Base-by-base conservation (phyloP, 2,113 vertebrate species). In the Vombatus ursinus region DNA sequence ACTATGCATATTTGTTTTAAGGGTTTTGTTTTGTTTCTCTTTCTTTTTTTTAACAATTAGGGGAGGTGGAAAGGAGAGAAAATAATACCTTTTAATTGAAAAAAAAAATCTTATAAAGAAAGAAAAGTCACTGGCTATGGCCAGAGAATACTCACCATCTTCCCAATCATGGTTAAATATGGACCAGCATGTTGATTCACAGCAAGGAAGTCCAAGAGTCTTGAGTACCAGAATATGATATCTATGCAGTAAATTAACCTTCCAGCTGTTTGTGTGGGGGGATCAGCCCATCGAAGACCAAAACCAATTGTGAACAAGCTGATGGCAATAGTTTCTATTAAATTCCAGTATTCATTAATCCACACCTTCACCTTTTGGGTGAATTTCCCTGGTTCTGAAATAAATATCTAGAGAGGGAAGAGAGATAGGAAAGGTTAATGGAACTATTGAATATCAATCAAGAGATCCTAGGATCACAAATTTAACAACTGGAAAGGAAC, bases 341-440 rank as follows among this genome's bases (percentile, higher is more conserved):
- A 95, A 98, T 99, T 99, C 99, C 99, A 99, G 98, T 99, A 99
- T 97, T 99, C 99, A 51, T 99, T 99, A 97, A 99, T 99, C 99
- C 99, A 99, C 92, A 99, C 98, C 97, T 99, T 99, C 96, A 99
- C 98, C 97, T 99, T 99, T 96, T 99, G 99, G 89, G 93, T 98
- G 95, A 99, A 98, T 96, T 99, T 99, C 95, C 98, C 98, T 4
- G 99, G 99, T 97, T 99, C 99, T 54, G 99, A 99, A 98, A 99
- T 99, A 96, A 99, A 98, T 1, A 99, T 98, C 99, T 99, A 94
- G 96, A 90, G 16, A 19, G 94, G 91, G 98, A 95, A 90, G 49
- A 94, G 49, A 47, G 92, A 91, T 47, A 92, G n/a, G 3, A 50
- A 91, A 50, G 91, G 10, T 37, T 93, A 25, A 52, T 91, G 77